Conservation (phyloP, 1,140 invertebrate species). For the Cyrtorhinus lividipennis region DNA sequence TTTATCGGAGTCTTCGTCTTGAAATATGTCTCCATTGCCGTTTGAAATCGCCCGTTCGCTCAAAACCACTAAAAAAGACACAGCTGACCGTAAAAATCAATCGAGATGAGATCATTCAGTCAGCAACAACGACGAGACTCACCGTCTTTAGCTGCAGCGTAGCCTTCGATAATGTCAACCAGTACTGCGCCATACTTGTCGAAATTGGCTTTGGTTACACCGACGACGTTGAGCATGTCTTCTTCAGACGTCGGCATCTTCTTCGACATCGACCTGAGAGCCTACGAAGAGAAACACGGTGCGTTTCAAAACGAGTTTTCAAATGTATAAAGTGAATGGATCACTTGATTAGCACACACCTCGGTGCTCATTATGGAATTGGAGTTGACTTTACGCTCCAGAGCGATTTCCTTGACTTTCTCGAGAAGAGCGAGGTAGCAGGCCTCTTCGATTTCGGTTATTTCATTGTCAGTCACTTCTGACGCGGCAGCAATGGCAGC, state of each 20-base stretch:
- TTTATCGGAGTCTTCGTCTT: not conserved
- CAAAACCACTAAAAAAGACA: not conserved
- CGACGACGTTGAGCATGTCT: slow-evolving; percentile 69
- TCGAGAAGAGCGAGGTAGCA: slow-evolving; percentile 39
- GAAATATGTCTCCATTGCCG: not conserved
- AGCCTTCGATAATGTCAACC: slow-evolving; percentile 57
- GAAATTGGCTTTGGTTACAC: slow-evolving; percentile 76
- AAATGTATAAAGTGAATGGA: no score
- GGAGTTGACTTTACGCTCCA: slow-evolving; percentile 34
- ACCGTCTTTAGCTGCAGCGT: slow-evolving; percentile 31
- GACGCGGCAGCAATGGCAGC: slow-evolving; percentile 13
- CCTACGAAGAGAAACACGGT: slow-evolving; percentile 36
- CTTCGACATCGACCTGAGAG: slow-evolving; percentile 61
- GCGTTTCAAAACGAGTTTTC: no score
- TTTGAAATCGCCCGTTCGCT: not conserved
- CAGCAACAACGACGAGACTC: not conserved
- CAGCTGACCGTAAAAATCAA: not conserved
- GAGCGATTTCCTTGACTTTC: slow-evolving; percentile 37
- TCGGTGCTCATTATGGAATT: slow-evolving; percentile 44
- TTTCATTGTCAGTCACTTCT: slow-evolving; percentile 27
- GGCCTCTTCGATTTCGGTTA: slow-evolving; percentile 34
- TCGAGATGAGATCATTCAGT: not conserved
- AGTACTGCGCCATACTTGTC: slow-evolving; percentile 69
- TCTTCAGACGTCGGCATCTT: slow-evolving; percentile 54
- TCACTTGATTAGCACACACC: no score